phyloP scores from a whole-genome alignment of 2,888 invertebrate species.

The Ennomos quercinarius region DNA sequence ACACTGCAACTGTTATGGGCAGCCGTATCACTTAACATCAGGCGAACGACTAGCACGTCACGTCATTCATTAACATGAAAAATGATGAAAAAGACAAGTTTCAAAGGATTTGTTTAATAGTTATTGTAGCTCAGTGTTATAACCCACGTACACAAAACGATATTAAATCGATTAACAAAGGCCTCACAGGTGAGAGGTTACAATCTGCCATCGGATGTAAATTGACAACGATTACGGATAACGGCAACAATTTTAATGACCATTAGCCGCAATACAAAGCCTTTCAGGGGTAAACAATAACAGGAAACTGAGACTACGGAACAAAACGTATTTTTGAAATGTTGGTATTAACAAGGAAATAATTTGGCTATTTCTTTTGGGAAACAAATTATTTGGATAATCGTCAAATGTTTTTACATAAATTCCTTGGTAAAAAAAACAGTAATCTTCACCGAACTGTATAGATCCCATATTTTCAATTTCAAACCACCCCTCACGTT shows the following conservation, averaged over 20 bases:
- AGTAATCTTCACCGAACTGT: no score
- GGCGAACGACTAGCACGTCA: no score
- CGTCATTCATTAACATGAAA: no score
- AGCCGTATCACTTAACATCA: no score
- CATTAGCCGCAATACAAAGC: conserved; percentile 38
- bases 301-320: conserved; percentile 37
- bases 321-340: conserved; percentile 20
- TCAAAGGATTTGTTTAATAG: no score
- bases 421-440: background rate
- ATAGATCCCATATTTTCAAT: no score
- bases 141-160: conserved; percentile 27
- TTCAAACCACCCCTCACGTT: no score
- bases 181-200: conserved; percentile 38
- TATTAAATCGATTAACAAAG: conserved; percentile 40
- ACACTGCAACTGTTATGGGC: no score
- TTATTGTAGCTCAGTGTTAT: conserved; percentile 8
- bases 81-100: no score
- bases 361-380: conserved; percentile 20
- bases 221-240: conserved; percentile 42
- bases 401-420: no score
- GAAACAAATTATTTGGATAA: no score
- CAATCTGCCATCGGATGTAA: conserved; percentile 44
- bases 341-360: conserved; percentile 22
- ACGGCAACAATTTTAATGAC: conserved; percentile 41
- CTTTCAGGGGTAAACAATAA: conserved; percentile 34